phyloP scores from a whole-genome alignment of 2,797 vertebrate species.

The Champsocephalus gunnari region DNA sequence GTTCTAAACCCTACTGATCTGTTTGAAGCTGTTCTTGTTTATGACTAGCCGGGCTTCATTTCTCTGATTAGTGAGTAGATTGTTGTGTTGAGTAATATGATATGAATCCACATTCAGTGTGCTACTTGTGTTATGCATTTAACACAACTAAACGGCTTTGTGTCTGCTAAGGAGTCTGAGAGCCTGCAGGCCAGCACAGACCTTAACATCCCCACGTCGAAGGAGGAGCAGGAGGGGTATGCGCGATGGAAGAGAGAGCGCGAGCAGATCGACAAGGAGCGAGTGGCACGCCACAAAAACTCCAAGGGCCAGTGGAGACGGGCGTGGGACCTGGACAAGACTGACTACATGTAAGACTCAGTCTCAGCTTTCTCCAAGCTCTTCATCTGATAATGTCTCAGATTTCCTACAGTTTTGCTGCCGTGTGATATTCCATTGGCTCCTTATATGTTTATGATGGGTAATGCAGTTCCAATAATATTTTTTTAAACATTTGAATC shows the following conservation, averaged over 20 bases:
- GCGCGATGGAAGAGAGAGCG: slow-evolving; percentile 94
- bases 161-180: slow-evolving; percentile 58
- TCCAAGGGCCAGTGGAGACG: slow-evolving; percentile 96
- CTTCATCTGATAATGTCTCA: slow-evolving; percentile 3
- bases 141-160: slow-evolving; percentile 27
- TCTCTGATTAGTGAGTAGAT: slow-evolving; percentile 16
- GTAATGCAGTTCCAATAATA: slow-evolving; percentile 2
- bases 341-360: slow-evolving; percentile 90
- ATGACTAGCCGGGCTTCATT: slow-evolving; percentile 10
- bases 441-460: neutral
- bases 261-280: slow-evolving; percentile 93
- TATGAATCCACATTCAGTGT: slow-evolving; percentile 3
- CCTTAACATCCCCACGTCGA: slow-evolving; percentile 80
- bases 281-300: slow-evolving; percentile 94
- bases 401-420: slow-evolving; percentile 4
- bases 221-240: slow-evolving; percentile 89
- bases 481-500: neutral
- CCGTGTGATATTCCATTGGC: neutral
- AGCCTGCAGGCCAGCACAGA: slow-evolving; percentile 75
- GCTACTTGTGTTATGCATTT: neutral
- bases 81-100: neutral
- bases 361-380: neutral
- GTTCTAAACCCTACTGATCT: slow-evolving; percentile 14
- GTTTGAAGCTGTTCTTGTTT: slow-evolving; percentile 25
- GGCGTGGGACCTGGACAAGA: slow-evolving; percentile 97